These are phyloP conservation scores for Tetraneura akinire DNA, from an alignment of 1,140 invertebrate species.

Conservation along the genomic window DNA sequence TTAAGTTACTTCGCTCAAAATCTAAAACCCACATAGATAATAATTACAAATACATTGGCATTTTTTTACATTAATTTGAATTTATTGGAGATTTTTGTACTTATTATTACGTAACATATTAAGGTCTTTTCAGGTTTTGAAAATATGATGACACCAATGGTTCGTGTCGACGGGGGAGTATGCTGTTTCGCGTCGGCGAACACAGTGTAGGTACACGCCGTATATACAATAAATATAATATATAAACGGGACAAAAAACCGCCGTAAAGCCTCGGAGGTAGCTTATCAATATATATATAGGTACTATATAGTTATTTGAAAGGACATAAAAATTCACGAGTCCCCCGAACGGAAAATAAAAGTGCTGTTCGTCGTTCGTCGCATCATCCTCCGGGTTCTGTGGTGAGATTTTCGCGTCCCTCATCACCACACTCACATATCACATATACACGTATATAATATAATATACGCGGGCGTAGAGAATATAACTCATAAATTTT, in stretches of 20 bases:
- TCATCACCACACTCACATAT: not conserved
- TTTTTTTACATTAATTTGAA: no score
- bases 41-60: no score
- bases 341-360: slow-evolving; percentile 37
- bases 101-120: no score
- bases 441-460: not conserved
- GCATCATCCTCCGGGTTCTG: slow-evolving; percentile 3
- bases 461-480: not conserved
- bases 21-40: no score
- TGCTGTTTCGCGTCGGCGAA: no score
- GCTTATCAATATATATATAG: slow-evolving; percentile 16
- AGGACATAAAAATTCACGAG: slow-evolving; percentile 39
- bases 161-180: no score
- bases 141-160: no score
- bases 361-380: not conserved
- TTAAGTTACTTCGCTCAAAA: no score
- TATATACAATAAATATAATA: not conserved
- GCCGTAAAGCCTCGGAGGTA: not conserved
- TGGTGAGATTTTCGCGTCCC: not conserved
- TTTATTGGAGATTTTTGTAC: no score
- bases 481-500: slow-evolving; percentile 49
- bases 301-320: not conserved
- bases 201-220: no score
- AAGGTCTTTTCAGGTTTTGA: no score
- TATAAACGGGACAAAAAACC: not conserved